Evolutionary conservation across 2,888 invertebrate species (phyloP), one percentile per base, ranked within the genome.

Genomic region (Muschampia plurimacula): DNA sequence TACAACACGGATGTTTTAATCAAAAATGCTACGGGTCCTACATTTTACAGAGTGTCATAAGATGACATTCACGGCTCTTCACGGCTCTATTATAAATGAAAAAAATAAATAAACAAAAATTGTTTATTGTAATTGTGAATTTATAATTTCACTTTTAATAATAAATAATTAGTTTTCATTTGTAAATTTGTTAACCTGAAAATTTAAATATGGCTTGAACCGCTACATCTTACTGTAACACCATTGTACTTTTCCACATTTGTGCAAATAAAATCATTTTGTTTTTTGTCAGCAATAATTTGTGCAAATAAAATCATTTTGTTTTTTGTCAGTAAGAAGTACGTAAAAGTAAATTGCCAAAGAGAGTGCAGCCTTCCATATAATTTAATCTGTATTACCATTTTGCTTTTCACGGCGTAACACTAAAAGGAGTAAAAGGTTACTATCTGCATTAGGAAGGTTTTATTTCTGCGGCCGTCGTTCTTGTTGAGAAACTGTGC

Each of bases 391-490:
- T 68, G 68, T 60, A 46, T 46, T 68, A 22, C 55, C 32, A n/a
- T 59, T 44, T 44, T 32, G n/a, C 46, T 46, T 5, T 46, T 68
- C 59, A 59, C 46, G n/a, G 32, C 55, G 15, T 60, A 60, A 60
- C 59, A 59, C 59, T 68, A 68, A 68, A 68, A 68, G 59, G 68
- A 59, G 44, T 68, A 68, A 68, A 68, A 68, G 59, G 59, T 41
- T 60, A 44, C 57, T 59, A 59, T 68, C 46, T 68, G 59, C 55
- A 67, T 59, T 68, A 60, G 12, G 68, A 32, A 59, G 41, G 36
- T 68, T 68, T 68, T 68, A 67, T 67, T 59, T 41, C 59, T 44
- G 32, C 60, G 28, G 41, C 46, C 59, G 41, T 68, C 68, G 36
- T 60, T 60, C 32, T 59, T 60, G 68, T 68, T 68, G 57, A 32